These are phyloP conservation scores for Bemisia tabaci DNA, from an alignment of 1,140 invertebrate species.

Conservation along the genomic window DNA sequence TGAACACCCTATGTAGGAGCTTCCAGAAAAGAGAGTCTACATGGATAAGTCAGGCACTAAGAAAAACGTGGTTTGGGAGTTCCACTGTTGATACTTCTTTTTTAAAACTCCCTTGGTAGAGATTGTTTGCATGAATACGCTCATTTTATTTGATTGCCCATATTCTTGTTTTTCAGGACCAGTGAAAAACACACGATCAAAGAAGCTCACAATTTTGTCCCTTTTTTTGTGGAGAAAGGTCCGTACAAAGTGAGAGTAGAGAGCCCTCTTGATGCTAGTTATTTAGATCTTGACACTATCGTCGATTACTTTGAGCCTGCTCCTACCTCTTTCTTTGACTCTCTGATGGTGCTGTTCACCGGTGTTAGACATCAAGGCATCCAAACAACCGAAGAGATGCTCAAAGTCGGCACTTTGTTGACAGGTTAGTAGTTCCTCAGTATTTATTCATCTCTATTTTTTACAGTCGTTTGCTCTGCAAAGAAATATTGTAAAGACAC, in stretches of 20 bases:
- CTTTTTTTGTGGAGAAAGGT: conserved; percentile 51
- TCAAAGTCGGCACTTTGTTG: conserved; percentile 55
- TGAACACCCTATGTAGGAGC: too few relatives aligned
- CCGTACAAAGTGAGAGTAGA: conserved; percentile 48
- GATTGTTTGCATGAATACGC: too few relatives aligned
- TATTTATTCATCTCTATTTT: background rate
- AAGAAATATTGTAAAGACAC: too few relatives aligned
- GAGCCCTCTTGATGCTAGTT: conserved; percentile 53
- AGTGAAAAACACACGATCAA: background rate
- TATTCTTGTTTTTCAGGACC: too few relatives aligned
- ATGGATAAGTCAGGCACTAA: too few relatives aligned
- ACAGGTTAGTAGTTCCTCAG: conserved; percentile 24
- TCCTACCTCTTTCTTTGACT: conserved; percentile 50
- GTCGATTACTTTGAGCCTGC: conserved; percentile 60
- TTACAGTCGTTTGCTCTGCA: too few relatives aligned
- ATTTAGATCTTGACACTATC: conserved; percentile 62
- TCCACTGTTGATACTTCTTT: too few relatives aligned
- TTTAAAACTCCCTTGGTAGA: too few relatives aligned
- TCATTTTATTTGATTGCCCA: background rate
- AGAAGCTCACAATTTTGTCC: conserved; percentile 42
- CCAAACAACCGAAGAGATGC: conserved; percentile 64
- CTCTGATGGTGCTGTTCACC: conserved; percentile 46
- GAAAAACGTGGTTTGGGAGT: too few relatives aligned
- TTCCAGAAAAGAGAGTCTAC: too few relatives aligned
- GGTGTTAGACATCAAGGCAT: conserved; percentile 52